These are phyloP conservation scores for Epinephelus malabaricus DNA, from an alignment of 2,797 vertebrate species.

Conservation along the genomic window DNA sequence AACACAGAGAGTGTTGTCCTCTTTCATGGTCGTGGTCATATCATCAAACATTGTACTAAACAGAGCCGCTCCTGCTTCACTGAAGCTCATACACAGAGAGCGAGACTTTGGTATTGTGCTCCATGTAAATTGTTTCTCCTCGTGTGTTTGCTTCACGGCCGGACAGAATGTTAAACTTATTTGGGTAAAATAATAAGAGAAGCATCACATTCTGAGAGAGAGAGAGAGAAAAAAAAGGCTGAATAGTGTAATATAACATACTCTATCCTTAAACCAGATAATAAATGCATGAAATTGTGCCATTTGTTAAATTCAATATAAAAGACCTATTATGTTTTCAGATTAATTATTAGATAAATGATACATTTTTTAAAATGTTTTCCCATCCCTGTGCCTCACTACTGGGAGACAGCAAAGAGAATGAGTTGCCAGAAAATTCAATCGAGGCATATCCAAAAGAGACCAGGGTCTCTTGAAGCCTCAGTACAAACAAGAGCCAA, in stretches of 20 bases:
- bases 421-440: slow-evolving; percentile 76
- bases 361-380: slow-evolving; percentile 46
- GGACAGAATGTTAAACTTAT: slow-evolving; percentile 49
- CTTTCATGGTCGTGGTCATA: slow-evolving; percentile 61
- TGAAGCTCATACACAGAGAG: slow-evolving; percentile 61
- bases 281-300: slow-evolving; percentile 26
- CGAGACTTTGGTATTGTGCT: slow-evolving; percentile 63
- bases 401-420: slow-evolving; percentile 62
- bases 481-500: slow-evolving; percentile 68
- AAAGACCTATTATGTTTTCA: slow-evolving; percentile 61
- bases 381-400: slow-evolving; percentile 56
- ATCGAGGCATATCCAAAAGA: slow-evolving; percentile 73
- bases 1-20: slow-evolving; percentile 57
- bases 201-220: slow-evolving; percentile 8
- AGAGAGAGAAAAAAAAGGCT: background rate
- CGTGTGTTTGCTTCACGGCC: slow-evolving; percentile 62
- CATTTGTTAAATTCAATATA: slow-evolving; percentile 58
- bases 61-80: slow-evolving; percentile 57
- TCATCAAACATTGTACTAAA: slow-evolving; percentile 68
- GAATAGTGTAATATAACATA: background rate
- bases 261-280: background rate
- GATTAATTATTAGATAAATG: slow-evolving; percentile 60
- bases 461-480: slow-evolving; percentile 69
- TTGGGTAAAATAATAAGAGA: slow-evolving; percentile 38
- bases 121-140: slow-evolving; percentile 61